Evolutionary conservation across 2,113 vertebrate genomes (phyloP).

Genomic region (Microtus oregoni): DNA sequence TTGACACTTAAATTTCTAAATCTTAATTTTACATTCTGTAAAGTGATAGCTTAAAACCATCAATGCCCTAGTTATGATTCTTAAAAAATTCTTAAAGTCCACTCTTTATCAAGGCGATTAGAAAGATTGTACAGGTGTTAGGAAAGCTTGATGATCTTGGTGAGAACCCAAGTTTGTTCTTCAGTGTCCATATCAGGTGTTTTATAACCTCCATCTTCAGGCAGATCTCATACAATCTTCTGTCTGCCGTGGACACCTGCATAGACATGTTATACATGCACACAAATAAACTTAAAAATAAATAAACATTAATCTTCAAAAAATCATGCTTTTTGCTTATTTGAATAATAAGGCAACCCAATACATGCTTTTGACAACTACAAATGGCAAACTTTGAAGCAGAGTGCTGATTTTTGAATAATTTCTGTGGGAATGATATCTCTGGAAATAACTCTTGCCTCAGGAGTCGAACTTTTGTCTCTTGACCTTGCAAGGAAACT

Average conservation of each 20-base stretch:
- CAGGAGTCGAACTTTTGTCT: not conserved
- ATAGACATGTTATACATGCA: not conserved
- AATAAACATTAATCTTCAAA: not conserved
- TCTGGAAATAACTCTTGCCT: not conserved
- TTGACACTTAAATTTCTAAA: not conserved
- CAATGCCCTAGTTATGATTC: not conserved
- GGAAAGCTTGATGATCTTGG: not conserved
- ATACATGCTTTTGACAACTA: not conserved
- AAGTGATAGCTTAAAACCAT: not conserved
- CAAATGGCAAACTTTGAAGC: not conserved
- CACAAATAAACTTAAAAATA: not conserved
- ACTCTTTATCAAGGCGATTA: not conserved
- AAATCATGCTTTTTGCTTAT: not conserved
- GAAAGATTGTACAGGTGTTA: not conserved
- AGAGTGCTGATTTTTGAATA: not conserved
- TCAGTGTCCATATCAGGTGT: not conserved
- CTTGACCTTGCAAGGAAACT: not conserved
- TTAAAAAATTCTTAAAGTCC: not conserved
- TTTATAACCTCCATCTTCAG: too few relatives aligned
- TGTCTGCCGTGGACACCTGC: not conserved
- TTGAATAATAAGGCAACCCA: not conserved
- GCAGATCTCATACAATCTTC: not conserved
- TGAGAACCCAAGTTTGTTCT: not conserved
- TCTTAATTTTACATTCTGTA: not conserved
- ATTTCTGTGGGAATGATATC: too few relatives aligned